Percentiles rank a stretch among this genome's conserved stretches.
These are phyloP conservation scores for Cotesia glomerata DNA, from an alignment of 1,140 invertebrate genomes.

Conservation along the genomic window DNA sequence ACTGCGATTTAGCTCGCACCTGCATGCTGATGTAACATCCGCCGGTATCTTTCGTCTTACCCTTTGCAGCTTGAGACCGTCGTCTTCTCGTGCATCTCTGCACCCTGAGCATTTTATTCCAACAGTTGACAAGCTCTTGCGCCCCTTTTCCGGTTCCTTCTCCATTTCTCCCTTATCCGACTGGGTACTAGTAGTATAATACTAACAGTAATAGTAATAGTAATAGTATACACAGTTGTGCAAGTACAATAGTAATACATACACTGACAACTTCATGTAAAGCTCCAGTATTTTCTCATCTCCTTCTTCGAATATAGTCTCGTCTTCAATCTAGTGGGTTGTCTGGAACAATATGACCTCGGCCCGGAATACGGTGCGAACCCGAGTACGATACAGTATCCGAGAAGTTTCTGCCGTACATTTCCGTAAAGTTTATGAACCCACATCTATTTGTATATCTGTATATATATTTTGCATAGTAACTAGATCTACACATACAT, in stretches of 20 bases:
- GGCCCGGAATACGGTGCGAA: slow-evolving; percentile 15
- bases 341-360: slow-evolving; percentile 34
- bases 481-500: background rate
- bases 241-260: background rate
- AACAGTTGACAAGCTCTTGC: slow-evolving; percentile 32
- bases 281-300: slow-evolving; percentile 3
- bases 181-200: background rate
- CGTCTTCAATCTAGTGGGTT: slow-evolving; percentile 34
- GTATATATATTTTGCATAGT: background rate
- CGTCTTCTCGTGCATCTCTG: background rate
- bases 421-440: too few relatives aligned
- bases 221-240: background rate
- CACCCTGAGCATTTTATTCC: background rate
- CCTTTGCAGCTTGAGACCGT: too few relatives aligned
- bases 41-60: background rate
- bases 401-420: slow-evolving; percentile 3
- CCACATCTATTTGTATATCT: background rate
- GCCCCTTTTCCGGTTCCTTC: slow-evolving; percentile 30
- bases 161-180: background rate
- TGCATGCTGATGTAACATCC: background rate
- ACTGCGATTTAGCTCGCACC: background rate
- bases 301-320: slow-evolving; percentile 11
- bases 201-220: too few relatives aligned
- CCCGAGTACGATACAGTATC: slow-evolving; percentile 21
- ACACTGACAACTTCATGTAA: slow-evolving; percentile 11